Conservation (phyloP, 2,888 invertebrate genomes). For the Lithophane ornitopus region DNA sequence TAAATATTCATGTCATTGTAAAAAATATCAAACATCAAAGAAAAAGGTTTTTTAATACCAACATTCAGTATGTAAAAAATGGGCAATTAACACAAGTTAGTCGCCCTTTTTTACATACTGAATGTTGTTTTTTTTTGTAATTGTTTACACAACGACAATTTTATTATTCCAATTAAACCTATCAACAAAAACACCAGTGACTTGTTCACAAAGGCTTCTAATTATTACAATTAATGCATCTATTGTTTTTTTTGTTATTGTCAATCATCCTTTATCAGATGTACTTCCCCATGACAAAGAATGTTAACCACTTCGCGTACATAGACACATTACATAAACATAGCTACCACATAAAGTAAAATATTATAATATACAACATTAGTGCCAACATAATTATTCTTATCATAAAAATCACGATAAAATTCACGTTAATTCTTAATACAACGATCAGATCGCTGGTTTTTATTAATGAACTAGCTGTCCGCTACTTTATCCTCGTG, state of each 20-base stretch:
- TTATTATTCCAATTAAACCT: background rate
- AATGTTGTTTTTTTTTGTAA: too few relatives aligned
- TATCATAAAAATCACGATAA: conserved; percentile 21
- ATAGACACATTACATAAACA: background rate
- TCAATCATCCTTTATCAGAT: background rate
- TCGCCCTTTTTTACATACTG: too few relatives aligned
- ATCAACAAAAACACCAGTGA: background rate
- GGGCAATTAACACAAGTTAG: too few relatives aligned
- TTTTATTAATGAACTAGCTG: background rate
- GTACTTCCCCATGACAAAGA: background rate
- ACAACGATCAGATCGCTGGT: conserved; percentile 23
- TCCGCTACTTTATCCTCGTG: background rate
- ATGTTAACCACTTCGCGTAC: background rate
- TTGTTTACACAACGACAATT: too few relatives aligned
- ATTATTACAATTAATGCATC: background rate
- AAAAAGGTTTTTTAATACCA: too few relatives aligned
- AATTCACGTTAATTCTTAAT: conserved; percentile 12
- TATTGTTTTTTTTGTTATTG: background rate
- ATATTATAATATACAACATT: background rate
- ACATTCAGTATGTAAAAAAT: too few relatives aligned
- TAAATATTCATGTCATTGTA: too few relatives aligned
- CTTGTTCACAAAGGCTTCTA: background rate
- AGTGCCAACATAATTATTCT: background rate
- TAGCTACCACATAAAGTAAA: background rate
- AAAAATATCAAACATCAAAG: too few relatives aligned